phyloP scores from a whole-genome alignment of 2,797 vertebrate species.

The Gymnothorax javanicus region DNA sequence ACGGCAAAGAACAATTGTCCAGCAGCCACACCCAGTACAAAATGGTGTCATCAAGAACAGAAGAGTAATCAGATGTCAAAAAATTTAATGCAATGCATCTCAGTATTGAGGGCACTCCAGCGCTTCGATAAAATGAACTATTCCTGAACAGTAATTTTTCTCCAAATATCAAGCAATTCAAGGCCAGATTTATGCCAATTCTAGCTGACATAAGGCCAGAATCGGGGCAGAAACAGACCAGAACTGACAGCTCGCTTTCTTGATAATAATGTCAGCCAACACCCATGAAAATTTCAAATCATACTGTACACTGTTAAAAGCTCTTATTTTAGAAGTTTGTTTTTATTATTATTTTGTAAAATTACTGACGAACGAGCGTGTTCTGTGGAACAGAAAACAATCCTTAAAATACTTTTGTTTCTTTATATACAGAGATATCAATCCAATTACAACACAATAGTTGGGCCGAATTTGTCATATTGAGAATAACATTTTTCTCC shows the following conservation, averaged over 20 bases:
- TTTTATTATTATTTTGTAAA: too few relatives aligned
- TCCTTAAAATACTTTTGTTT: neutral
- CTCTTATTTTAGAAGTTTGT: too few relatives aligned
- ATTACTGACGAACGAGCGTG: neutral
- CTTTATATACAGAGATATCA: neutral
- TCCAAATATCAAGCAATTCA: too few relatives aligned
- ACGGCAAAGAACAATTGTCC: neutral
- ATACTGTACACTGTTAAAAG: too few relatives aligned
- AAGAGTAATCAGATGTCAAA: neutral
- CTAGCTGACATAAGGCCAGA: too few relatives aligned
- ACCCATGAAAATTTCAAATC: neutral
- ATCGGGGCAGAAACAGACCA: too few relatives aligned
- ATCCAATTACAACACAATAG: neutral
- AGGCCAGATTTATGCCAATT: too few relatives aligned
- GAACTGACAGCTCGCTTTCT: neutral
- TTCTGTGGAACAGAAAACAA: neutral
- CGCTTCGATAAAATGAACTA: neutral
- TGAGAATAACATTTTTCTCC: neutral
- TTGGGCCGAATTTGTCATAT: neutral
- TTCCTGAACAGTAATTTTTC: neutral
- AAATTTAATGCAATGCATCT: neutral
- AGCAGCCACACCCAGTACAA: constrained; percentile 6
- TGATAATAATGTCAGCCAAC: neutral
- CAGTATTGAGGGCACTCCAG: neutral
- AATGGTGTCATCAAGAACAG: neutral